Conservation (phyloP, 2,797 vertebrate species). For the Gobionotothen gibberifrons region DNA sequence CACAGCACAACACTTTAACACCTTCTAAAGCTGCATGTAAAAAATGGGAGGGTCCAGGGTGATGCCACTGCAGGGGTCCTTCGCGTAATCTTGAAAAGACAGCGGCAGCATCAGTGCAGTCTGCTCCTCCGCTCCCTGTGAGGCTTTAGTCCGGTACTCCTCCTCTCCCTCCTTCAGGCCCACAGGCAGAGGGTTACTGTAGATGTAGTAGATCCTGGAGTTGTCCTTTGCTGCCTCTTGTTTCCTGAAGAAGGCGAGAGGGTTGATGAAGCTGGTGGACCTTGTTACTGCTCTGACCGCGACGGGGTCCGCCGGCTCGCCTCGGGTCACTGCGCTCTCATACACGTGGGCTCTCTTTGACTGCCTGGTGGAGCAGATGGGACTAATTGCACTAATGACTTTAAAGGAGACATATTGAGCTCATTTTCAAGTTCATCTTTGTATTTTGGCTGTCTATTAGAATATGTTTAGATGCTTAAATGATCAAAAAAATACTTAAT, state of each 20-base stretch:
- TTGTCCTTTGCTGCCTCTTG: conserved; percentile 65
- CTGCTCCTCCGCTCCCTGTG: conserved; percentile 20
- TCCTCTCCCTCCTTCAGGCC: conserved; percentile 77
- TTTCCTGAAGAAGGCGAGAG: conserved; percentile 70
- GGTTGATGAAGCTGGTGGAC: conserved; percentile 77
- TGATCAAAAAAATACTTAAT: too few relatives aligned
- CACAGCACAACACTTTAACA: not conserved
- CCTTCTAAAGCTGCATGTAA: conserved; percentile 82
- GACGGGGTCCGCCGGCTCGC: conserved; percentile 51
- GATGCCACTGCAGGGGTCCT: conserved; percentile 63
- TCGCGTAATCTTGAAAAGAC: conserved; percentile 66
- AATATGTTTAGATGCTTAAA: too few relatives aligned
- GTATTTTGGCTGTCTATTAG: too few relatives aligned
- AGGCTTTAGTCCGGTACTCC: conserved; percentile 28
- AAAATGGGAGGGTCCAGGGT: conserved; percentile 78
- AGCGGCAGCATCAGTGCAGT: conserved; percentile 12
- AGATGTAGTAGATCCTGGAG: conserved; percentile 84
- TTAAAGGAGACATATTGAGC: too few relatives aligned
- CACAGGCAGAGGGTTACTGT: conserved; percentile 81
- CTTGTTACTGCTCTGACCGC: conserved; percentile 72
- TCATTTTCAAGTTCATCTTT: too few relatives aligned
- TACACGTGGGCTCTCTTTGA: conserved; percentile 75
- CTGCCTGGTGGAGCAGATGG: conserved; percentile 60
- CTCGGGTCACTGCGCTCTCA: conserved; percentile 72
- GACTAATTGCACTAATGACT: conserved; percentile 20